Evolutionary conservation across 2,797 vertebrate species (phyloP), one percentile per base, ranked within the genome.

Genomic region (Acrossocheilus fasciatus): DNA sequence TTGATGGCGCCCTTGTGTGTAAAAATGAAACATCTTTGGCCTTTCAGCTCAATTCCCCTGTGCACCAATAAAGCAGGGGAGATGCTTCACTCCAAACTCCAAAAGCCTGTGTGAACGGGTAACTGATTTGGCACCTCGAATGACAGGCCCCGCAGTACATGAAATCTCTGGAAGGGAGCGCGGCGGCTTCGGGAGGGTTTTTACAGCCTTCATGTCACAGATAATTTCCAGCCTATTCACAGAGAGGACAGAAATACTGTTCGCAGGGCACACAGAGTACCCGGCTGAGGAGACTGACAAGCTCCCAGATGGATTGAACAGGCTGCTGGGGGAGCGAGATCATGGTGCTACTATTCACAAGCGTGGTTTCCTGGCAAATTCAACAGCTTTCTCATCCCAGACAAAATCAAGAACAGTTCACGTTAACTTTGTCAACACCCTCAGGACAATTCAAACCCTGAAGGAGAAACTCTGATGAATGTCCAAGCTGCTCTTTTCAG

Each of bases 171-270:
- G 81, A 77, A 78, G 77, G 23, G 77, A 86, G 80, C 45, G 69
- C 30, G 43, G 73, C 52, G 68, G 72, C 75, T 74, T 81, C 43
- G 66, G 72, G 66, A 68, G 84, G 15, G 20, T 85, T 50, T 64
- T 88, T 81, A 89, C 69, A 84, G 86, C 54, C 86, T 72, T 85
- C 79, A 84, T 81, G 88, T 89, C 87, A 86, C 89, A 89, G 87
- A 91, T 87, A 45, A 89, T 89, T 89, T 90, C 85, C 89, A 87
- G 87, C 70, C 86, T 77, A 80, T 90, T 89, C 88, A 84, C 72
- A 85, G 64, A 66, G 39, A 81, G 57, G 54, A 86, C 81, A 74
- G 86, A 79, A 87, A 90, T 50, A 36, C 66, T 57, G 70, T 80
- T 78, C 39, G n/a, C 52, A 59, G 34, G 12, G 43, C 64, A 88